Evolutionary conservation across 2,797 vertebrate genomes (phyloP).

Genomic region (Diceros bicornis): DNA sequence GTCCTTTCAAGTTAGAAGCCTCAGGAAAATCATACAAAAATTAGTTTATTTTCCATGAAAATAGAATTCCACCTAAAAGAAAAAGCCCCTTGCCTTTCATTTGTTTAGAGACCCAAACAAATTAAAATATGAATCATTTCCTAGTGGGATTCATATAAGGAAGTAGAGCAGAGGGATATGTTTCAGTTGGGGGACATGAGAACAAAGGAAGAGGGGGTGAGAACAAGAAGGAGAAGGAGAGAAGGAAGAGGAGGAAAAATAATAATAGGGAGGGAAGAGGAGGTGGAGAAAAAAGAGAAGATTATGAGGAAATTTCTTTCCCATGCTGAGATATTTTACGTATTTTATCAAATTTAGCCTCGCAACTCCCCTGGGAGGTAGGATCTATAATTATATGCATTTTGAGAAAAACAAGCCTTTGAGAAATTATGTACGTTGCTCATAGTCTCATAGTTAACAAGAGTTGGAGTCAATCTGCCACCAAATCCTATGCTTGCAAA

Average conservation of each 20-base stretch:
- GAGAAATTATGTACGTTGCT: neutral
- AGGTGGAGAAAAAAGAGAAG: neutral
- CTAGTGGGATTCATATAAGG: neutral
- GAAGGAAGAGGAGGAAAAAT: neutral
- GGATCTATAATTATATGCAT: neutral
- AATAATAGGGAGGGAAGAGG: neutral
- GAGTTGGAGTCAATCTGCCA: neutral
- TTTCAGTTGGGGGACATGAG: neutral
- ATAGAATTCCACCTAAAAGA: constrained; percentile 16
- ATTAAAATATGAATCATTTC: neutral
- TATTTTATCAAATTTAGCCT: neutral
- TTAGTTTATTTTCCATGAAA: constrained; percentile 61
- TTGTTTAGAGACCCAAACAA: neutral
- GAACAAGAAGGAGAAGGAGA: neutral
- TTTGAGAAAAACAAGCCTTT: neutral
- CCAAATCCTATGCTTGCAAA: neutral
- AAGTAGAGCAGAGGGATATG: neutral
- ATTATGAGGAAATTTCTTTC: neutral
- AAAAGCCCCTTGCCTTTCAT: neutral
- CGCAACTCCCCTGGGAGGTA: neutral
- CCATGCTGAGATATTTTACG: neutral
- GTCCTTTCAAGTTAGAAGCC: constrained; percentile 29
- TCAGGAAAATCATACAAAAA: constrained; percentile 38
- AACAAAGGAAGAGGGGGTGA: rapidly evolving
- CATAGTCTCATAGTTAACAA: neutral